phyloP scores from a whole-genome alignment of 2,113 vertebrate genomes.

The Leptosomus discolor region DNA sequence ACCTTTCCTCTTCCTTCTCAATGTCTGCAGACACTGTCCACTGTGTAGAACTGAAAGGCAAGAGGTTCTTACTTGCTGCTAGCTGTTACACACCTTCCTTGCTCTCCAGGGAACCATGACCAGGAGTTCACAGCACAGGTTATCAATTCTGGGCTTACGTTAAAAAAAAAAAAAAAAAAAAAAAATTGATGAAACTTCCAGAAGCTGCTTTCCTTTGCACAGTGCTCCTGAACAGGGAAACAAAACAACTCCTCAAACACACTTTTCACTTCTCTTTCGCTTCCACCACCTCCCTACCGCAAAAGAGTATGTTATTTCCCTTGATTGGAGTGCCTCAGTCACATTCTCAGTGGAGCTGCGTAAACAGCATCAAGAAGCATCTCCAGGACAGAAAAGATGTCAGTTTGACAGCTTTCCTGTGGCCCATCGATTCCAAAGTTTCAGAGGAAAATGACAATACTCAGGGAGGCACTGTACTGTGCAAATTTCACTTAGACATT shows the following conservation, averaged over 20 bases:
- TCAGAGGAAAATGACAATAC: not conserved
- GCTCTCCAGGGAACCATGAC: not conserved
- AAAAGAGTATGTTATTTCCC: not conserved
- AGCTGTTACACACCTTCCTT: not conserved
- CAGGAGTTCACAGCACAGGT: not conserved
- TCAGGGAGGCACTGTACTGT: not conserved
- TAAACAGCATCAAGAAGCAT: not conserved
- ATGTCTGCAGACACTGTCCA: not conserved
- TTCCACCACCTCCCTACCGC: not conserved
- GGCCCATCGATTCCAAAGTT: not conserved
- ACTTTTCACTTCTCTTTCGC: not conserved
- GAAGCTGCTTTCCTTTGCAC: not conserved
- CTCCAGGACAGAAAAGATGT: not conserved
- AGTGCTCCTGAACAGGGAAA: not conserved
- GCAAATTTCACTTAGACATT: not conserved
- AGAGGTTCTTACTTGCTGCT: not conserved
- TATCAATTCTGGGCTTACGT: not conserved
- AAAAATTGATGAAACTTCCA: not conserved
- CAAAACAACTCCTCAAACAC: not conserved
- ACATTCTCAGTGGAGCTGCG: not conserved
- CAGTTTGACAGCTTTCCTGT: conserved; percentile 26
- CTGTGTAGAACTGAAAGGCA: not conserved
- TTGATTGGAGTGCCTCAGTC: not conserved
- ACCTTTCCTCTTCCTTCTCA: not conserved
- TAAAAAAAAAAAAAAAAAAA: not conserved